Evolutionary conservation across 2,888 invertebrate genomes (phyloP), one percentile per base, ranked within the genome.

Genomic region (Ichneumon xanthorius): DNA sequence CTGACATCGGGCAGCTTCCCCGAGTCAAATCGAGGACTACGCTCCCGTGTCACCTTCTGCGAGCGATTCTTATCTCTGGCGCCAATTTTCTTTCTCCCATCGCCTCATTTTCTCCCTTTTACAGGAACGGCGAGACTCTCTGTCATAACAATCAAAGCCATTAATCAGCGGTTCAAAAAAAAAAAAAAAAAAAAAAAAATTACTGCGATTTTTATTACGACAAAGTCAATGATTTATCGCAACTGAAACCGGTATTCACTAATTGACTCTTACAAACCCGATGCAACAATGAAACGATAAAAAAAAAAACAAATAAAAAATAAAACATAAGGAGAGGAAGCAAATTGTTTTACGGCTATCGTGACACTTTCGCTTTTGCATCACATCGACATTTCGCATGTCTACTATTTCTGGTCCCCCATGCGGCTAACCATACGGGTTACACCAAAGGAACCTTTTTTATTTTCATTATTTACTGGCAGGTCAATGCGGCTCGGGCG

Each of bases 291-390:
- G 14, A 9, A n/a, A 70, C 37, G 22, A 75, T 48, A n/a, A n/a
- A n/a, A n/a, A 81, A 68, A 14, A 45, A 45, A 37, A 7, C 2
- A 37, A 61, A 16, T 5, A 37, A 48, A 22, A 68, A 68, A 40
- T n/a, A 19, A 68, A 40, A 50, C 30, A 6, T 9, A 9, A 14
- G 53, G 33, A 26, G 7, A 30, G 4, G 50, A 75, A 11, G 30
- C 33, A 4, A n/a, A 68, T 53, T 26, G 26, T 75, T 63, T n/a
- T 58, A 6, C 50, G 26, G 19, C 63, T 63, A 75, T 75, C 63
- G 33, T 5, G 37, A 83, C 30, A 83, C 79, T 83, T 83, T 79
- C 63, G 53, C 50, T 70, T 22, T 70, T 53, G 67, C 45, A 61
- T 70, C 40, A 30, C 40, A 63, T 75, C 26, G 19, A 40, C n/a